A percentile compares a stretch with the other conserved stretches of the same genome.
These are phyloP conservation scores for Bombus confusus DNA, from an alignment of 1,140 invertebrate species.

Conservation along the genomic window DNA sequence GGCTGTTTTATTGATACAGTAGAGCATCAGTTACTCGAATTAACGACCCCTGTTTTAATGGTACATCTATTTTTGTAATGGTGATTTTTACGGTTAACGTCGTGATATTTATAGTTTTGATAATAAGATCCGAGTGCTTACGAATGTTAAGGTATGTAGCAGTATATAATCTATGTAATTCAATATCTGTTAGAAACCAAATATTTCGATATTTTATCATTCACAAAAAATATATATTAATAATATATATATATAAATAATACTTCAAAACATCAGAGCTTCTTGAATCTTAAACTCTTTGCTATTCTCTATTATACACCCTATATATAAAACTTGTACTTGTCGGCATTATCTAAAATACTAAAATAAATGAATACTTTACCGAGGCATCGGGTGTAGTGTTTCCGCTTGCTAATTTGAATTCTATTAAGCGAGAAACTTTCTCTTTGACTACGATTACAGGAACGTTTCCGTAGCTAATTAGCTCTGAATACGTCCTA, in stretches of 20 bases:
- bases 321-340: background rate
- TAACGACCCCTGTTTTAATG: background rate
- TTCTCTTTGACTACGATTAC: background rate
- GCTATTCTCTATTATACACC: background rate
- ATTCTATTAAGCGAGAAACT: background rate
- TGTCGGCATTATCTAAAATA: background rate
- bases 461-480: background rate
- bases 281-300: too few relatives aligned
- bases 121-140: too few relatives aligned
- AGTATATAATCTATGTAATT: too few relatives aligned
- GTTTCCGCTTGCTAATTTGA: background rate
- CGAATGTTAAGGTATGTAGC: too few relatives aligned
- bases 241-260: too few relatives aligned
- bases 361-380: background rate
- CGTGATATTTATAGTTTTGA: background rate
- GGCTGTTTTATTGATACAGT: background rate
- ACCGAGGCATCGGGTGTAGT: too few relatives aligned
- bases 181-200: too few relatives aligned
- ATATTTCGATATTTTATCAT: too few relatives aligned
- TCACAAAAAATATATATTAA: too few relatives aligned
- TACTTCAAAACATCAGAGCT: too few relatives aligned
- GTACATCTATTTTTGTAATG: constrained; percentile 4
- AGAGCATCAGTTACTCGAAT: background rate
- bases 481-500: background rate
- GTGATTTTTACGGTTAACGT: background rate